phyloP scores from a whole-genome alignment of 1,140 invertebrate genomes.

The Danaus plexippus region DNA sequence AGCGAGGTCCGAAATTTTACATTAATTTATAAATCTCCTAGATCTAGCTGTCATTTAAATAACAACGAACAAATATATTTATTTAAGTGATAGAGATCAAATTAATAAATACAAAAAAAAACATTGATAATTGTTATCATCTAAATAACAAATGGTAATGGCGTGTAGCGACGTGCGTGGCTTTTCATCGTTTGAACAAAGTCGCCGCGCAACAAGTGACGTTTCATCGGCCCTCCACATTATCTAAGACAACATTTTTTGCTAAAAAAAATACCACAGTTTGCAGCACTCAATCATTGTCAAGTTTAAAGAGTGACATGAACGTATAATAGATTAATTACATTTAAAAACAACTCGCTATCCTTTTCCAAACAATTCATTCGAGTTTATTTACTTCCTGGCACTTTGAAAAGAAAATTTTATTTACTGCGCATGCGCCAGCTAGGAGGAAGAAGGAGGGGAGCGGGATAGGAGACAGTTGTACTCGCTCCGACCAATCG shows the following conservation, averaged over 20 bases:
- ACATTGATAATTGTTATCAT: constrained; percentile 50
- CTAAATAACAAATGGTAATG: constrained; percentile 47
- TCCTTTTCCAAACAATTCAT: constrained; percentile 49
- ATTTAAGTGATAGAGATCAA: neutral
- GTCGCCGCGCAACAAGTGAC: constrained; percentile 68
- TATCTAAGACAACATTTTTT: constrained; percentile 36
- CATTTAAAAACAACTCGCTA: too few species aligned
- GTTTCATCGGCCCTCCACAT: constrained; percentile 36
- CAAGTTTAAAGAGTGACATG: too few species aligned
- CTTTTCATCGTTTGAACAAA: constrained; percentile 61
- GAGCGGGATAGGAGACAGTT: constrained; percentile 55
- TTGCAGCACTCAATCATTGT: neutral
- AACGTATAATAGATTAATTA: too few species aligned
- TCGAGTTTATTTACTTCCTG: constrained; percentile 66
- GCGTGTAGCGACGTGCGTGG: constrained; percentile 59
- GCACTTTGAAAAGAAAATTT: constrained; percentile 58
- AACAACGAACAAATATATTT: too few species aligned
- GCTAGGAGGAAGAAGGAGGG: constrained; percentile 39
- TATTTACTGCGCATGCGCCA: constrained; percentile 47
- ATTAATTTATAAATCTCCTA: too few species aligned
- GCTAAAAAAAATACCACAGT: constrained; percentile 15
- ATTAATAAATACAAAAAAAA: constrained; percentile 19
- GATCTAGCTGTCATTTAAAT: too few species aligned
- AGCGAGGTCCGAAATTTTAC: too few species aligned
- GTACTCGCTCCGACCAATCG: constrained; percentile 67